Percentiles rank a stretch among this genome's conserved stretches.
Evolutionary conservation across 1,140 invertebrate species (phyloP).

Genomic region (Lucilia cuprina): DNA sequence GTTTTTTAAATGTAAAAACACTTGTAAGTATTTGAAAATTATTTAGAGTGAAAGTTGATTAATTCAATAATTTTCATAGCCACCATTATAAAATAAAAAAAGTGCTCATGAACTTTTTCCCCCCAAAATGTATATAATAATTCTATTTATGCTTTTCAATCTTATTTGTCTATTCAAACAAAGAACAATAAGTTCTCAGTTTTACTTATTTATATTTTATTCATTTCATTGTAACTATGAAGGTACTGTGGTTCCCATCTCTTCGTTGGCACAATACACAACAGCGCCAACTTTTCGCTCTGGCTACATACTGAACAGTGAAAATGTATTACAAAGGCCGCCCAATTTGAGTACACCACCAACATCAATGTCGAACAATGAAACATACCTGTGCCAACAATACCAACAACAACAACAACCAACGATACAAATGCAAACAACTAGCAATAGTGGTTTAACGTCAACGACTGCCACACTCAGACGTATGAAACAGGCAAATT

Average conservation of each 20-base stretch:
- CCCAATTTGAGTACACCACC: slow-evolving; percentile 49
- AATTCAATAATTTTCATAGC: too few species aligned
- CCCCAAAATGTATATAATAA: neutral
- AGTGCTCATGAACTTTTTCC: too few species aligned
- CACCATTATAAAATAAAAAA: too few species aligned
- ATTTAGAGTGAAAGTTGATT: too few species aligned
- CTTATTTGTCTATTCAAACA: neutral
- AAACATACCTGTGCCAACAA: slow-evolving; percentile 30
- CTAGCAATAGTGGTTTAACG: slow-evolving; percentile 31
- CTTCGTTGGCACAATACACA: slow-evolving; percentile 54
- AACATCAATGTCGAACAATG: slow-evolving; percentile 39
- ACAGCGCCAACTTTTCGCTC: slow-evolving; percentile 54
- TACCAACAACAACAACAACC: slow-evolving; percentile 47
- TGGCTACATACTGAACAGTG: slow-evolving; percentile 52
- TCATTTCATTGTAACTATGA: neutral
- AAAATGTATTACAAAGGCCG: slow-evolving; percentile 48
- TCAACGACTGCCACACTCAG: slow-evolving; percentile 47
- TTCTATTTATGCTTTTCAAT: slow-evolving; percentile 4
- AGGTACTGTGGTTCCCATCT: slow-evolving; percentile 54
- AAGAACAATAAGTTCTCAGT: neutral
- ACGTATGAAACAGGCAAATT: slow-evolving; percentile 41
- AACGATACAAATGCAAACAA: slow-evolving; percentile 38
- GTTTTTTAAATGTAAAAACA: too few species aligned
- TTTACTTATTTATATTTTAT: neutral
- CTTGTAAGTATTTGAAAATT: too few species aligned